Base-by-base conservation (phyloP, 1,140 invertebrate genomes). In the Drosophila arizonae region DNA sequence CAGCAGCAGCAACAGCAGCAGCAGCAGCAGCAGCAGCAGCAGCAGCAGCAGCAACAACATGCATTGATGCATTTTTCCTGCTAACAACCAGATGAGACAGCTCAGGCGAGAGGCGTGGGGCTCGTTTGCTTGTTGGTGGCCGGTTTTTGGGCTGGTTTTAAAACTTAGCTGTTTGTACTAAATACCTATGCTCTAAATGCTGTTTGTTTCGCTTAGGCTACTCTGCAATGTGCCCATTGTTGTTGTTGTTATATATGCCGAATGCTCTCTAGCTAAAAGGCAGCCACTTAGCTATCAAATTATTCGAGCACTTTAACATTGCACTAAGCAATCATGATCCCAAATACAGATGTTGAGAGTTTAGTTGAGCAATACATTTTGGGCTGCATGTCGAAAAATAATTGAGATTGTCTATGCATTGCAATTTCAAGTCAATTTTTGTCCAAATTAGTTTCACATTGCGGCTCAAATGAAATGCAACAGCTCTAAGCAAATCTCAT, bases 51-150 rank as follows among this genome's bases (percentile, higher is more conserved):
- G 17, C 17, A n/a, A n/a, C n/a, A n/a, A n/a, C n/a, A 41, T 81
- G 78, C 82, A 86, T 87, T 86, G 82, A 86, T 86, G 77, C 84
- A 80, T 87, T 87, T 88, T 88, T 87, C 84, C 82, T 87, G 85
- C 82, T 81, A 78, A 82, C 75, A 79, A 86, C 76, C 76, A 74
- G 67, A 72, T 68, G 64, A 61, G 55, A 67, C 66, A 67, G 52
- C 61, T 62, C 36, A 58, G 61, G 41, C 17, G 13, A 24, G 13
- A 24, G n/a, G 43, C 28, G 56, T 43, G 46, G 9, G 21, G 21
- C 30, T 30, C n/a, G 60, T 43, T 48, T n/a, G 46, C 43, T 11
- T 21, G 61, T 58, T 69, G 43, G 15, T 60, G 78, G 72, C 71
- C 81, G 82, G 82, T 81, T 76, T 87, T 82, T 81, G 78, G 81